These are phyloP conservation scores for Rhombomys opimus DNA, from an alignment of 2,113 vertebrate species.

Conservation along the genomic window DNA sequence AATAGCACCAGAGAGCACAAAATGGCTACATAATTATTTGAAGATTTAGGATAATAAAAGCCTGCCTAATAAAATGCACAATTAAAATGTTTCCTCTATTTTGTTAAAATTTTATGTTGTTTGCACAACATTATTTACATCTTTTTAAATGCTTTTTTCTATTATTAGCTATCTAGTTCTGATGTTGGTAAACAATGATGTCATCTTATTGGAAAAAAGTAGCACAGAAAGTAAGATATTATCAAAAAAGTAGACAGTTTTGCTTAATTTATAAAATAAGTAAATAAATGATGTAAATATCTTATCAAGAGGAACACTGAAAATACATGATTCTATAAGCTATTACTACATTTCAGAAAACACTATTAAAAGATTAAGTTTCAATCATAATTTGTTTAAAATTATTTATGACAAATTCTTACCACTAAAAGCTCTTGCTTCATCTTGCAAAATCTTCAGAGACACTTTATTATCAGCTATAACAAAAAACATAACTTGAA, in stretches of 20 bases:
- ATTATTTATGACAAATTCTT: constrained; percentile 47
- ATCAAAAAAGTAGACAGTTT: not conserved
- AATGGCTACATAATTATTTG: not conserved
- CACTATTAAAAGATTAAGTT: not conserved
- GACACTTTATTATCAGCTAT: constrained; percentile 58
- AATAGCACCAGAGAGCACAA: not conserved
- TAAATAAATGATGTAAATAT: constrained; percentile 15
- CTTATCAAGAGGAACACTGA: constrained; percentile 38
- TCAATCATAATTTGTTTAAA: not conserved
- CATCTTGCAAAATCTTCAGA: constrained; percentile 51
- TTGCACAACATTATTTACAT: not conserved
- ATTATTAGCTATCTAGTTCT: not conserved
- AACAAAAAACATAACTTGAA: constrained; percentile 42
- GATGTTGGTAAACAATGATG: not conserved
- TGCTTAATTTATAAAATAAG: not conserved
- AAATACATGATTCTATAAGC: not conserved
- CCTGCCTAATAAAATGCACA: not conserved
- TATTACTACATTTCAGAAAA: not conserved
- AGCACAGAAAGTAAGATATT: not conserved
- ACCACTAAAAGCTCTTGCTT: constrained; percentile 63
- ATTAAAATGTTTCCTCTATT: not conserved
- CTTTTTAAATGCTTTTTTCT: not conserved
- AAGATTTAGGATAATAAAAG: not conserved
- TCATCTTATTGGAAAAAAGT: constrained; percentile 20
- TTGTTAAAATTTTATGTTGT: constrained; percentile 14